Percentiles rank a stretch among this genome's conserved stretches.
phyloP scores from a whole-genome alignment of 2,888 invertebrate species.

The Leptopilina drosophilae region DNA sequence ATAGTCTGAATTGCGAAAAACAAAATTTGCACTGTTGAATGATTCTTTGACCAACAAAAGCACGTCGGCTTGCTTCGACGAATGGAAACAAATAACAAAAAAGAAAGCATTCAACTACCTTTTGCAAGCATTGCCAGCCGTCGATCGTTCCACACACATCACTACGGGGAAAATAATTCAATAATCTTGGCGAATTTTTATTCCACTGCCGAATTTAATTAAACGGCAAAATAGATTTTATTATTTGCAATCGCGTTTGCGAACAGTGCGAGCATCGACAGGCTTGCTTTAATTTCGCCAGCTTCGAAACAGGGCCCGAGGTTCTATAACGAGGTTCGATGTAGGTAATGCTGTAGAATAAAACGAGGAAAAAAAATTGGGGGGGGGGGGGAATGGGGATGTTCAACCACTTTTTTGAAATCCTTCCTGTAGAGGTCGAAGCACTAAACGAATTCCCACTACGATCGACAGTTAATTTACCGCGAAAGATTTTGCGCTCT shows the following conservation, averaged over 20 bases:
- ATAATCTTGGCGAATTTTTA: slow-evolving; percentile 71
- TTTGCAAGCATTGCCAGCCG: slow-evolving; percentile 37
- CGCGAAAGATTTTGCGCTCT: slow-evolving; percentile 24
- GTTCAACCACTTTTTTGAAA: slow-evolving; percentile 29
- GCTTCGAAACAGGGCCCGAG: slow-evolving; percentile 50
- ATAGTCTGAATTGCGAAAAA: slow-evolving; percentile 30
- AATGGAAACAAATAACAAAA: slow-evolving; percentile 44
- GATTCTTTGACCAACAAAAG: slow-evolving; percentile 39
- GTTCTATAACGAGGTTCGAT: slow-evolving; percentile 39
- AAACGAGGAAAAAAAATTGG: not conserved
- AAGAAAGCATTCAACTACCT: slow-evolving; percentile 31
- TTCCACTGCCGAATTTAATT: slow-evolving; percentile 69
- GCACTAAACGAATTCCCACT: slow-evolving; percentile 28
- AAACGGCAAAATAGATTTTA: slow-evolving; percentile 72
- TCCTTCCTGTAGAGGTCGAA: slow-evolving; percentile 24
- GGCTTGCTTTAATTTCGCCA: slow-evolving; percentile 58
- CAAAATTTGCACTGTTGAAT: slow-evolving; percentile 30
- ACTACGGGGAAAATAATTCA: slow-evolving; percentile 66
- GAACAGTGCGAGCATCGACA: slow-evolving; percentile 55
- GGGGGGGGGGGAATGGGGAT: not conserved
- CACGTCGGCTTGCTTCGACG: slow-evolving; percentile 40
- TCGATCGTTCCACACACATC: slow-evolving; percentile 49
- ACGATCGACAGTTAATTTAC: slow-evolving; percentile 41
- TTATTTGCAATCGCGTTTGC: slow-evolving; percentile 70
- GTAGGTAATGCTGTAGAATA: slow-evolving; percentile 17